These are phyloP conservation scores for Octopus sinensis DNA, from an alignment of 1,140 invertebrate species.

Conservation along the genomic window DNA sequence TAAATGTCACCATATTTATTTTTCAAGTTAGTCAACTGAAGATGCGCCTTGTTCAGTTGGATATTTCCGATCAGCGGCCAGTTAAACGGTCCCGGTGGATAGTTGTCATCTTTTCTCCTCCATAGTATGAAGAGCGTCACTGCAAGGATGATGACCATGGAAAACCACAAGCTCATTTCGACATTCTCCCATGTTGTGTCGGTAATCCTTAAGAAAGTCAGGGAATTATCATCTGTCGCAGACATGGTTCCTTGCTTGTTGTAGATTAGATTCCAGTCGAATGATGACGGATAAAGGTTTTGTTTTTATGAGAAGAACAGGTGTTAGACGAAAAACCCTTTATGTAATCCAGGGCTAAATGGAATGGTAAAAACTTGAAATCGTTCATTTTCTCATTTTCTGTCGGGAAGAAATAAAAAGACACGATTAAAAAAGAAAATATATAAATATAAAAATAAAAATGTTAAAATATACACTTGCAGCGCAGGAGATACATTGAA, in stretches of 20 bases:
- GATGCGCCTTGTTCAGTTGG: constrained; percentile 34
- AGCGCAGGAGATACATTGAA: too few relatives aligned
- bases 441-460: too few relatives aligned
- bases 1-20: constrained; percentile 45
- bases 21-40: constrained; percentile 36
- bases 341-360: too few relatives aligned
- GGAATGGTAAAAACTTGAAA: too few relatives aligned
- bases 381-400: too few relatives aligned
- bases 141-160: neutral
- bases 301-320: too few relatives aligned
- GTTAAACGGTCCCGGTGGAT: constrained; percentile 33
- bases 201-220: neutral
- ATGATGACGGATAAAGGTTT: too few relatives aligned
- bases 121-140: constrained; percentile 8
- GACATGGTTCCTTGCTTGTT: neutral
- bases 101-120: constrained; percentile 20
- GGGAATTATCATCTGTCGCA: neutral
- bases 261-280: too few relatives aligned
- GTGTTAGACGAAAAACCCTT: too few relatives aligned
- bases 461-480: too few relatives aligned
- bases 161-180: neutral
- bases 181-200: constrained; percentile 10
- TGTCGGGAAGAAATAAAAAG: too few relatives aligned
- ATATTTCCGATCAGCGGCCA: constrained; percentile 39
- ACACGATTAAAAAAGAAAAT: too few relatives aligned